Percentiles rank a stretch among this genome's conserved stretches.
phyloP scores from a whole-genome alignment of 2,888 invertebrate genomes.

The Epistrophella euchroma region DNA sequence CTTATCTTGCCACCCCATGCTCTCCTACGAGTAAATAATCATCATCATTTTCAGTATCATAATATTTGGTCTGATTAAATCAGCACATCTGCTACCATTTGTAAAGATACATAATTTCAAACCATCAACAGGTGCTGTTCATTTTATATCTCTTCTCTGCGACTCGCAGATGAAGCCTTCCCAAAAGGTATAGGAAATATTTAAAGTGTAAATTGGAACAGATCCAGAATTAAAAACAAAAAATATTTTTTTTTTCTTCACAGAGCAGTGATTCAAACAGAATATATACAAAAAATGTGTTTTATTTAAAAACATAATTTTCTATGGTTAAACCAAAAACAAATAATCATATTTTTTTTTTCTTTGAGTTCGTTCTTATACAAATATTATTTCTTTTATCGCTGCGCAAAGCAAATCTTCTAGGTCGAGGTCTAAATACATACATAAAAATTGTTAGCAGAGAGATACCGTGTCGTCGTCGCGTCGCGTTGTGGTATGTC shows the following conservation, averaged over 20 bases:
- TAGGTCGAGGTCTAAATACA: conserved; percentile 26
- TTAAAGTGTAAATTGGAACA: background rate
- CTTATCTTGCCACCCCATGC: background rate
- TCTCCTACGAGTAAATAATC: background rate
- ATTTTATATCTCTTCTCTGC: background rate
- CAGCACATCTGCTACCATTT: conserved; percentile 1
- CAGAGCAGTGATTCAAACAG: background rate
- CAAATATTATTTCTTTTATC: conserved; percentile 35
- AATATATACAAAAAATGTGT: background rate
- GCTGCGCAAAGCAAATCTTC: conserved; percentile 6
- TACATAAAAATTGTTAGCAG: background rate
- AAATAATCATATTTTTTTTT: conserved; percentile 13
- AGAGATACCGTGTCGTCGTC: background rate
- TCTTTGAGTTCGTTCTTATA: background rate
- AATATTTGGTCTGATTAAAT: background rate
- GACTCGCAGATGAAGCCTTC: background rate
- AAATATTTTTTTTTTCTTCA: background rate
- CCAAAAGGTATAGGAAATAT: background rate
- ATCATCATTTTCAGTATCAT: background rate
- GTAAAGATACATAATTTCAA: background rate
- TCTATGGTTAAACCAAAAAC: background rate
- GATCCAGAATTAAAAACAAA: background rate
- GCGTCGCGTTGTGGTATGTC: too few relatives aligned
- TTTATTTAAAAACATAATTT: conserved; percentile 7
- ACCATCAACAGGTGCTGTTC: conserved; percentile 8